Evolutionary conservation across 1,140 invertebrate species (phyloP).

Genomic region (Aleiodes sp.): DNA sequence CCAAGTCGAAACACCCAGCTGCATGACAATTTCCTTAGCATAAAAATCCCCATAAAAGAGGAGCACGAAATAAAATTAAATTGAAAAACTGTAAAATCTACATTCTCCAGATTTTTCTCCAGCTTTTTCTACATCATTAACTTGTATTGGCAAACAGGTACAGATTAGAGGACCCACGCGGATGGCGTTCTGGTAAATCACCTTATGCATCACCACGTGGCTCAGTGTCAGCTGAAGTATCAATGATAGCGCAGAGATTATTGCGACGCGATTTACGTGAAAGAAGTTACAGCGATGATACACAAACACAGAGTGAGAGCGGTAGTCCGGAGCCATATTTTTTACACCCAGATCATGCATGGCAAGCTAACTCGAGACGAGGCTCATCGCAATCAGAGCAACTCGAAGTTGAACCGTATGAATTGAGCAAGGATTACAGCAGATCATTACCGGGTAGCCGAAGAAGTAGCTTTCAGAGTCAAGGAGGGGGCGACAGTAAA

Average conservation of each 20-base stretch:
- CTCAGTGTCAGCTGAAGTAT: slow-evolving; percentile 71
- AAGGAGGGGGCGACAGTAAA: slow-evolving; percentile 60
- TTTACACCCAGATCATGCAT: slow-evolving; percentile 86
- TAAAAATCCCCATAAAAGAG: too few species aligned
- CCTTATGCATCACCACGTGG: slow-evolving; percentile 82
- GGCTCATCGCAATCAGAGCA: slow-evolving; percentile 87
- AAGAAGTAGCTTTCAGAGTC: slow-evolving; percentile 81
- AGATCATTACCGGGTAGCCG: slow-evolving; percentile 84
- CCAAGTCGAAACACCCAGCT: too few species aligned
- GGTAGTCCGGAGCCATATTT: slow-evolving; percentile 69
- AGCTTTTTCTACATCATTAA: background rate
- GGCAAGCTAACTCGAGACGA: slow-evolving; percentile 76
- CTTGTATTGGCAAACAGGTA: slow-evolving; percentile 64
- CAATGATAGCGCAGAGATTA: slow-evolving; percentile 64
- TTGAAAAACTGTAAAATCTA: background rate
- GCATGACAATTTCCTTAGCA: too few species aligned
- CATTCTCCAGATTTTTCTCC: background rate
- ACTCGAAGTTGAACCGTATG: slow-evolving; percentile 84
- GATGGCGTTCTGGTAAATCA: slow-evolving; percentile 73
- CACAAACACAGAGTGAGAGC: slow-evolving; percentile 63
- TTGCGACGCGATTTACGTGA: slow-evolving; percentile 67
- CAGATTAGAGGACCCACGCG: slow-evolving; percentile 81
- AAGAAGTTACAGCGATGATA: slow-evolving; percentile 63
- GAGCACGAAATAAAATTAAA: background rate
- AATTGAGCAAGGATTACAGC: slow-evolving; percentile 85